These are phyloP conservation scores for Oscheius sp. DNA, from an alignment of 2,888 invertebrate species.

Conservation along the genomic window DNA sequence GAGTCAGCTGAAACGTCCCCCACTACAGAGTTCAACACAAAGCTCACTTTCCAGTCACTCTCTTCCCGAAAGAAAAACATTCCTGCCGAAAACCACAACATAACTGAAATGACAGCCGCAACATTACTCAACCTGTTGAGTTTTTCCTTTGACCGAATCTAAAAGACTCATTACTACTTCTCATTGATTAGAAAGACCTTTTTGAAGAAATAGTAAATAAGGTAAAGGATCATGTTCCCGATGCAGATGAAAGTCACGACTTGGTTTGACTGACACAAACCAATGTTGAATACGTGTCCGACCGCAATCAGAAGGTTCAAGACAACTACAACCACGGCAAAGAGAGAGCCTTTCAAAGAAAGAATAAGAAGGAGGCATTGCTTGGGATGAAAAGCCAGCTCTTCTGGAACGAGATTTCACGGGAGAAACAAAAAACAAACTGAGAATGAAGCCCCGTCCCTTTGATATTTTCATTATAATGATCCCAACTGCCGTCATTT, in stretches of 20 bases:
- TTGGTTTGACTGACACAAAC: constrained; percentile 12
- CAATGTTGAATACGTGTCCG: constrained; percentile 7
- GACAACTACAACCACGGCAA: background rate
- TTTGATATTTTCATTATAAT: constrained; percentile 81
- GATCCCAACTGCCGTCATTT: constrained; percentile 2
- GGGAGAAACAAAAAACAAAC: background rate
- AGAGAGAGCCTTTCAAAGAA: background rate
- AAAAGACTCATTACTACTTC: background rate
- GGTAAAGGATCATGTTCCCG: constrained; percentile 85
- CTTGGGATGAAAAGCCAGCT: background rate
- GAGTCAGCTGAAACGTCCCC: constrained; percentile 35
- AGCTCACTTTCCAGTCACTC: constrained; percentile 18
- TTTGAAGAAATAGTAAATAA: constrained; percentile 85
- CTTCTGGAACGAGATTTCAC: background rate
- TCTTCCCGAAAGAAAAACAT: constrained; percentile 26
- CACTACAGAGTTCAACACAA: background rate
- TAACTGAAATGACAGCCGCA: background rate
- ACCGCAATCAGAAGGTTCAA: constrained; percentile 5
- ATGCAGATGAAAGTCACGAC: constrained; percentile 80
- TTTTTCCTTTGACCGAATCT: constrained; percentile 1
- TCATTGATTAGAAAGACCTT: constrained; percentile 78
- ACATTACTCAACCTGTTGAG: constrained; percentile 7
- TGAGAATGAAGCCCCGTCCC: constrained; percentile 77
- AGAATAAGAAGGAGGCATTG: background rate
- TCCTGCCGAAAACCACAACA: constrained; percentile 5